These are phyloP conservation scores for Drosophila repleta DNA, from an alignment of 1,140 invertebrate genomes.

Conservation along the genomic window DNA sequence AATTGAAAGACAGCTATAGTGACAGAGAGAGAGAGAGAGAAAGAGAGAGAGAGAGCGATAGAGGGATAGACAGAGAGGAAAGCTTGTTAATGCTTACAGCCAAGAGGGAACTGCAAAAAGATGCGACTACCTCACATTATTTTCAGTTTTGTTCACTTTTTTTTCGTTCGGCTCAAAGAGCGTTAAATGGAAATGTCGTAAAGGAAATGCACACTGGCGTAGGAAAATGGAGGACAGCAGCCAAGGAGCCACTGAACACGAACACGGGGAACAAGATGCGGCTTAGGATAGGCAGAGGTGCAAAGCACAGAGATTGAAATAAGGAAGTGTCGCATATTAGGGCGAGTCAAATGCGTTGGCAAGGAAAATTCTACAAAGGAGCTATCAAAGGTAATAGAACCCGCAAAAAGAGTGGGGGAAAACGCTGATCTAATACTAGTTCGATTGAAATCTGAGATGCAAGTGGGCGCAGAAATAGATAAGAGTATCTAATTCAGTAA, in stretches of 20 bases:
- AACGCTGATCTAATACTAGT: too few relatives aligned
- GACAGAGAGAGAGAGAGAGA: background rate
- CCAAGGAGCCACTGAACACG: background rate
- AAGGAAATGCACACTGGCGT: slow-evolving; percentile 61
- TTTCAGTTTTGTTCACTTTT: slow-evolving; percentile 15
- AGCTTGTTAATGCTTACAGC: slow-evolving; percentile 20
- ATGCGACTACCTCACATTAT: slow-evolving; percentile 5
- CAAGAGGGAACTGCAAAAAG: slow-evolving; percentile 11
- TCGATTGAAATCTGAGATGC: too few relatives aligned
- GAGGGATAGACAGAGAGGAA: background rate
- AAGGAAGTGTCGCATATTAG: slow-evolving; percentile 52
- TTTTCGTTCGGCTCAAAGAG: slow-evolving; percentile 19
- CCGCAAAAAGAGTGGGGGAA: background rate
- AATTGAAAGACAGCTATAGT: background rate
- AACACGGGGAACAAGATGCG: slow-evolving; percentile 11
- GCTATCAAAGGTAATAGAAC: background rate
- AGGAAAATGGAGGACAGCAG: background rate
- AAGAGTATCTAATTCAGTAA: too few relatives aligned
- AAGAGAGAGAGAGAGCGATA: background rate
- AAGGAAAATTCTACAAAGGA: background rate
- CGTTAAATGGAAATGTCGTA: slow-evolving; percentile 59
- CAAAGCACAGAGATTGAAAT: background rate
- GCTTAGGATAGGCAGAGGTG: background rate
- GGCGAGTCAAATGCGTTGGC: slow-evolving; percentile 51
- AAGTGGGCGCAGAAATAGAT: too few relatives aligned